Conservation (phyloP, 2,797 vertebrate genomes). For the Sebastolobus alascanus region DNA sequence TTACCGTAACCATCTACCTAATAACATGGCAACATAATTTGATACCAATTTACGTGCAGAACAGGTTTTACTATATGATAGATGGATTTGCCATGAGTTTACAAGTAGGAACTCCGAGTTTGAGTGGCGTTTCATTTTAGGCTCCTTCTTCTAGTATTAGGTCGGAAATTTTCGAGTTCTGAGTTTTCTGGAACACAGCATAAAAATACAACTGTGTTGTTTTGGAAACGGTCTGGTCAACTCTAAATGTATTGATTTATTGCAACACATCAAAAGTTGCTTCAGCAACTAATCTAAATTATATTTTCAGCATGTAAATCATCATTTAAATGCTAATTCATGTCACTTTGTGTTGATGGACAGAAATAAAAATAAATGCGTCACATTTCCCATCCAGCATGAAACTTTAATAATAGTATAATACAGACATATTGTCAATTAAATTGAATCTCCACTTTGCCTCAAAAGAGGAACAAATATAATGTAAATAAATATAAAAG, state of each 20-base stretch:
- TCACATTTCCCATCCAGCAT: background rate
- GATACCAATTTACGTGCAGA: too few relatives aligned
- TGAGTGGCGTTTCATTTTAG: too few relatives aligned
- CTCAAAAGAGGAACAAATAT: background rate
- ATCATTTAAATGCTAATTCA: background rate
- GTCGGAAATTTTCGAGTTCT: too few relatives aligned
- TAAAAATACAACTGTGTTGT: background rate
- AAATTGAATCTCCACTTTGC: background rate
- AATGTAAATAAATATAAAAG: background rate
- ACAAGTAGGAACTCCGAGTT: too few relatives aligned
- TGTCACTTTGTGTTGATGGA: background rate
- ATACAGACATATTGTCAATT: background rate
- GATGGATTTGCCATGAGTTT: too few relatives aligned
- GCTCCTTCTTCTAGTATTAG: too few relatives aligned
- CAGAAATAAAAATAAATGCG: too few relatives aligned
- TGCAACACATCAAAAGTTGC: background rate
- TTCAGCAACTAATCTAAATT: background rate
- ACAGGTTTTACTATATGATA: too few relatives aligned
- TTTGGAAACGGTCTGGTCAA: too few relatives aligned
- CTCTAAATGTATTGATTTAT: background rate
- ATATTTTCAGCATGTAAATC: background rate
- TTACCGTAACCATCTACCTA: too few relatives aligned
- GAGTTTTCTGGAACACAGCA: too few relatives aligned
- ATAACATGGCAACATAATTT: too few relatives aligned
- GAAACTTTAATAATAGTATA: background rate